Percentiles rank a stretch among this genome's conserved stretches.
Evolutionary conservation across 1,140 invertebrate species (phyloP).

Genomic region (Drosophila grimshawi): DNA sequence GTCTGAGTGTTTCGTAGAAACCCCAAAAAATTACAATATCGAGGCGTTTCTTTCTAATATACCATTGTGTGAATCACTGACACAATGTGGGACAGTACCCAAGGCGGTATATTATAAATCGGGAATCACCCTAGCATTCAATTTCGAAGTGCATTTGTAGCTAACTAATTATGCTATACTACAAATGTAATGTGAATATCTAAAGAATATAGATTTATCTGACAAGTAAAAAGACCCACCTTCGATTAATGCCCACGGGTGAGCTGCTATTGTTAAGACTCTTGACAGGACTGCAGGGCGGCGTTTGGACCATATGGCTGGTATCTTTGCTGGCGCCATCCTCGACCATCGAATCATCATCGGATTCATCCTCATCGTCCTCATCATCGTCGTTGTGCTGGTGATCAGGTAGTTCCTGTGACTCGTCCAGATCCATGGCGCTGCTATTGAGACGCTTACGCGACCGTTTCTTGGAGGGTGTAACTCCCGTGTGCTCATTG

Average conservation of each 20-base stretch:
- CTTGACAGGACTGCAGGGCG: conserved; percentile 82
- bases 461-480: conserved; percentile 59
- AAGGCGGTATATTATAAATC: too few relatives aligned
- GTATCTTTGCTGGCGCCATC: conserved; percentile 68
- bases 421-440: conserved; percentile 83
- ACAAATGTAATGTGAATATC: too few relatives aligned
- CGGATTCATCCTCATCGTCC: conserved; percentile 74
- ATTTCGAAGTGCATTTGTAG: too few relatives aligned
- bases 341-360: conserved; percentile 84
- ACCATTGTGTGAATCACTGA: too few relatives aligned
- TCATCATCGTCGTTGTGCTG: conserved; percentile 56
- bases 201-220: too few relatives aligned
- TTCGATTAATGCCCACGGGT: conserved; percentile 89
- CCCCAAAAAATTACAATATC: too few relatives aligned
- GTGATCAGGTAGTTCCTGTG: conserved; percentile 19
- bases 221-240: conserved; percentile 46
- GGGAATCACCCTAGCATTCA: too few relatives aligned
- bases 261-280: conserved; percentile 84
- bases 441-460: conserved; percentile 67
- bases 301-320: conserved; percentile 72
- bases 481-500: conserved; percentile 39
- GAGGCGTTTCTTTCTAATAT: too few relatives aligned
- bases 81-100: too few relatives aligned
- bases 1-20: not conserved
- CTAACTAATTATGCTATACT: too few relatives aligned